phyloP scores from a whole-genome alignment of 2,888 invertebrate genomes.

The Meteorus colon region DNA sequence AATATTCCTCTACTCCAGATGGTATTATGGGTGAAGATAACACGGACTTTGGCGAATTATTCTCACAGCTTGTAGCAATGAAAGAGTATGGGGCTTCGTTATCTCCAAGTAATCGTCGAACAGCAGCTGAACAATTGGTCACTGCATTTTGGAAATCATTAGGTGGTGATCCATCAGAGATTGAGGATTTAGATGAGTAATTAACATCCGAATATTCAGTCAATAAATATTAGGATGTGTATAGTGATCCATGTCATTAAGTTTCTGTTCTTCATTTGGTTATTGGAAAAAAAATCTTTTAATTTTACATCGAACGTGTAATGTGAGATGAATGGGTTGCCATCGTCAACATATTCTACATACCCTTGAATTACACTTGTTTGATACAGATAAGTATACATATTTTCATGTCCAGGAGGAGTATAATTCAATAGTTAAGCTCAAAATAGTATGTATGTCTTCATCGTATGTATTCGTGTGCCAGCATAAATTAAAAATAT shows the following conservation, averaged over 20 bases:
- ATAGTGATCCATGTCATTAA: background rate
- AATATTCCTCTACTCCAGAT: conserved; percentile 56
- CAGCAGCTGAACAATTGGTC: conserved; percentile 83
- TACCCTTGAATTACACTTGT: too few species aligned
- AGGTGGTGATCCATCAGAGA: conserved; percentile 82
- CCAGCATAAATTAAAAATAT: too few species aligned
- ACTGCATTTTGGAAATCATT: conserved; percentile 84
- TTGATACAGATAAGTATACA: too few species aligned
- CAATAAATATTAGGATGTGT: background rate
- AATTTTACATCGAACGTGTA: too few species aligned
- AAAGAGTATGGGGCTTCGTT: conserved; percentile 80
- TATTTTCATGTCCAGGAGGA: too few species aligned
- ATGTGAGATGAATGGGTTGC: too few species aligned
- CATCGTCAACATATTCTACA: too few species aligned
- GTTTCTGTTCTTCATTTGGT: background rate
- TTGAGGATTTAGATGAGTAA: conserved; percentile 73
- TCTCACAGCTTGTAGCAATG: conserved; percentile 80
- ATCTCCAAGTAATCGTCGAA: conserved; percentile 79
- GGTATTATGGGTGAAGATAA: conserved; percentile 69
- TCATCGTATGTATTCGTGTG: too few species aligned
- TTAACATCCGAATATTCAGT: background rate
- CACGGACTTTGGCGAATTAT: conserved; percentile 78
- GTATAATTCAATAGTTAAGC: too few species aligned
- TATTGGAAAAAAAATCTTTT: too few species aligned
- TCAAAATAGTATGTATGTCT: too few species aligned